Evolutionary conservation across 37 sponge, comb jelly and placozoan species (phyloP).

Genomic region (Haliclona indistincta): DNA sequence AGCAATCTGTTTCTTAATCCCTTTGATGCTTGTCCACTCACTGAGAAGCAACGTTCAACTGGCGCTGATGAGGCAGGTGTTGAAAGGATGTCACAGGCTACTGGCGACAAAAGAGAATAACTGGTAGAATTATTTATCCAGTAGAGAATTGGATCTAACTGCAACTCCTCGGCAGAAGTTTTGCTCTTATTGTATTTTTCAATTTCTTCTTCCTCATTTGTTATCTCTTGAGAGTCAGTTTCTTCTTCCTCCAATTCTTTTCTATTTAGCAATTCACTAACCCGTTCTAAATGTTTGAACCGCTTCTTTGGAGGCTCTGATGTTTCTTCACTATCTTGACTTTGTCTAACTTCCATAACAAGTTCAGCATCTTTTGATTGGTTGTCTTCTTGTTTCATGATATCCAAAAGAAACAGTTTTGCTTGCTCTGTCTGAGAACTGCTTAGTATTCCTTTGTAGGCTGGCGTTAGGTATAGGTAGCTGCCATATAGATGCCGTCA

Average conservation of each 20-base stretch:
- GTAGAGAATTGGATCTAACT: constrained; percentile 9
- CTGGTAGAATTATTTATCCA: constrained; percentile 2
- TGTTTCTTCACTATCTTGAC: not conserved
- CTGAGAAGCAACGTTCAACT: constrained; percentile 11
- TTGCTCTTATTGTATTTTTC: not conserved
- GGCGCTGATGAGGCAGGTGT: constrained; percentile 17
- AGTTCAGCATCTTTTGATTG: not conserved
- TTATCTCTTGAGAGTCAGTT: not conserved
- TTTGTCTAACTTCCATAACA: not conserved
- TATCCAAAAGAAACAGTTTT: not conserved
- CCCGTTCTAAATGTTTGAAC: constrained; percentile 5
- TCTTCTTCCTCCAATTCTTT: not conserved
- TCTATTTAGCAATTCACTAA: not conserved
- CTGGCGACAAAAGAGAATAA: not conserved
- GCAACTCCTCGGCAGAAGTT: not conserved
- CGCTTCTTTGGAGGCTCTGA: constrained; percentile 6
- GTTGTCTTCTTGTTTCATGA: constrained; percentile 1
- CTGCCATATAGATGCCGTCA: not conserved
- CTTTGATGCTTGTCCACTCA: constrained; percentile 13
- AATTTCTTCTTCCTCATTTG: constrained; percentile 4
- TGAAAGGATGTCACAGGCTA: constrained; percentile 18
- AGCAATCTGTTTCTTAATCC: constrained; percentile 7
- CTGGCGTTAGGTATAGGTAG: not conserved
- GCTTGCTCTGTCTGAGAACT: not conserved
- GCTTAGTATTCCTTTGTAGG: not conserved